A percentile compares a stretch with the other conserved stretches of the same genome.
These are phyloP conservation scores for Crypturellus tataupa DNA, from an alignment of 2,797 vertebrate species.

Conservation along the genomic window DNA sequence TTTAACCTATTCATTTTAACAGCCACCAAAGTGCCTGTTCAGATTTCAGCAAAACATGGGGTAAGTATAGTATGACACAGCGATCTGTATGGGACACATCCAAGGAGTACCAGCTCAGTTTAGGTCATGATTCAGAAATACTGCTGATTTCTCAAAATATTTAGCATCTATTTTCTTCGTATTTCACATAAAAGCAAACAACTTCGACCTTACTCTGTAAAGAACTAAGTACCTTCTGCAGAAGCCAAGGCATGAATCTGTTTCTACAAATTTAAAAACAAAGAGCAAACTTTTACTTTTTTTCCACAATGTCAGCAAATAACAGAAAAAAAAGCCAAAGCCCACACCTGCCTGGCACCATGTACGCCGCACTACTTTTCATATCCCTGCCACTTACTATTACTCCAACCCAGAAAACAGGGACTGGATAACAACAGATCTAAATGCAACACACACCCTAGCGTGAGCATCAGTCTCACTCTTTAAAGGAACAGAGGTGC, in stretches of 20 bases:
- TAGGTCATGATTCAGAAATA: not conserved
- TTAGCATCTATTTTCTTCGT: not conserved
- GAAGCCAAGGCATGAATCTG: not conserved
- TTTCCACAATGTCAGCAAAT: not conserved
- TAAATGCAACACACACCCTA: accelerated
- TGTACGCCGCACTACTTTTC: accelerated
- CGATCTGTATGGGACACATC: too few relatives aligned
- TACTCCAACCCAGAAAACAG: not conserved
- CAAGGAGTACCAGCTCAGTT: too few relatives aligned
- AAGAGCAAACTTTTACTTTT: not conserved
- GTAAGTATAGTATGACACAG: too few relatives aligned
- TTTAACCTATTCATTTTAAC: not conserved
- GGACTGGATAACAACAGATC: not conserved
- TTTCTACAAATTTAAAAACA: not conserved
- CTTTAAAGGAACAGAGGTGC: not conserved
- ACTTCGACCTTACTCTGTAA: too few relatives aligned
- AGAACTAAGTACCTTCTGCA: too few relatives aligned
- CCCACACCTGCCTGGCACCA: not conserved
- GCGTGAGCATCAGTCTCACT: not conserved
- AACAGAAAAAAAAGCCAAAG: not conserved
- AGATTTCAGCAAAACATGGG: too few relatives aligned
- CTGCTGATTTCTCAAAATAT: not conserved
- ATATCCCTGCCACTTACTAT: not conserved
- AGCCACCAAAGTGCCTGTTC: not conserved
- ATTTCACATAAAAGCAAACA: not conserved